Conservation (phyloP, 2,888 invertebrate genomes). For the Catocala nupta region DNA sequence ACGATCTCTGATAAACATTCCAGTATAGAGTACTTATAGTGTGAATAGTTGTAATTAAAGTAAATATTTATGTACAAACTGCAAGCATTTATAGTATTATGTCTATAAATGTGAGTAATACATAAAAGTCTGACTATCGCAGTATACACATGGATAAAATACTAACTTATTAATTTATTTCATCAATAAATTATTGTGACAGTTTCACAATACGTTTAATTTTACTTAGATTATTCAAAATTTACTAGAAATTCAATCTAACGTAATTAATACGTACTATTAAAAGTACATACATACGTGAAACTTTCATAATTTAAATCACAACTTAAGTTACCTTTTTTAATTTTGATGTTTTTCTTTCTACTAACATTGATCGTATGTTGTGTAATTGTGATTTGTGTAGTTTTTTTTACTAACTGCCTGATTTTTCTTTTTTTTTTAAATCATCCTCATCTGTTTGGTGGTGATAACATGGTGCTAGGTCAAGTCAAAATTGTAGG, state of each 20-base stretch:
- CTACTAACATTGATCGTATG: conserved; percentile 71
- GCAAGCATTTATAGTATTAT: conserved; percentile 64
- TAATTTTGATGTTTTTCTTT: conserved; percentile 58
- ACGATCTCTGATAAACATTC: conserved; percentile 60
- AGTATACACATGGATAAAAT: conserved; percentile 51
- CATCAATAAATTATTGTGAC: conserved; percentile 44
- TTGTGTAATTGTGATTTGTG: conserved; percentile 69
- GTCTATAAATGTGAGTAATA: conserved; percentile 48
- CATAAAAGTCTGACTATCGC: conserved; percentile 73
- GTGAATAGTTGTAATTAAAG: conserved; percentile 51
- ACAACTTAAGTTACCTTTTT: conserved; percentile 50
- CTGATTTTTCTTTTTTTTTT: conserved; percentile 61
- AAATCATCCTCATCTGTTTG: conserved; percentile 63
- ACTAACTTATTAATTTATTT: conserved; percentile 62
- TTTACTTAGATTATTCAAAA: conserved; percentile 19
- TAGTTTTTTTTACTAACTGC: conserved; percentile 78
- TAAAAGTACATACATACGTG: conserved; percentile 34
- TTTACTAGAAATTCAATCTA: neutral
- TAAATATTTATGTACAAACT: conserved; percentile 69
- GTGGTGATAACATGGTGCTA: conserved; percentile 82
- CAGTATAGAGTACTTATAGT: conserved; percentile 55
- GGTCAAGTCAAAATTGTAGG: conserved; percentile 57
- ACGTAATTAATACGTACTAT: neutral
- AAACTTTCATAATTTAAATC: conserved; percentile 56
- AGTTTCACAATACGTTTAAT: conserved; percentile 53